Percentiles rank a stretch among this genome's conserved stretches.
These are phyloP conservation scores for Meles meles DNA, from an alignment of 2,113 vertebrate species.

Conservation along the genomic window DNA sequence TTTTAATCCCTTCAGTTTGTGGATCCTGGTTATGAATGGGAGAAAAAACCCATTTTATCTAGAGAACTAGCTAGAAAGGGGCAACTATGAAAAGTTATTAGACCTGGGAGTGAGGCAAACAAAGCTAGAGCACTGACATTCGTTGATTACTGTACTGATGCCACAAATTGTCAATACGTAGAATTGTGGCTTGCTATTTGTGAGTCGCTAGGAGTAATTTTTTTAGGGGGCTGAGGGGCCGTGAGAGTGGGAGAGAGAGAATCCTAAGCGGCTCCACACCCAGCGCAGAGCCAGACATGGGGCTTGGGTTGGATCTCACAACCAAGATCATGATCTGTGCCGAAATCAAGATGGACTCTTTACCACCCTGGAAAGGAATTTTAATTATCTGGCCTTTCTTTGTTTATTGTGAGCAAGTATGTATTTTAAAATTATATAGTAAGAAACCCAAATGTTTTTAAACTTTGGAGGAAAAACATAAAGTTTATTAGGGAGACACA, in stretches of 20 bases:
- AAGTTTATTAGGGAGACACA: not conserved
- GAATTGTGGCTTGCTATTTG: not conserved
- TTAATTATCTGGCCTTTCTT: not conserved
- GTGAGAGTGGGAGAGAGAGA: not conserved
- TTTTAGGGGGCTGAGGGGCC: not conserved
- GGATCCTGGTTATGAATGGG: not conserved
- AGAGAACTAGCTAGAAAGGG: not conserved
- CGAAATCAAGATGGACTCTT: not conserved
- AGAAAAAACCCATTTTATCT: not conserved
- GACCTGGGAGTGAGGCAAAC: not conserved
- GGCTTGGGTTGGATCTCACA: not conserved
- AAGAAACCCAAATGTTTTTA: not conserved
- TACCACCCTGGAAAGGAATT: not conserved
- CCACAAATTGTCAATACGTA: not conserved
- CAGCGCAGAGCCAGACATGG: not conserved
- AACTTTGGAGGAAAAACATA: not conserved
- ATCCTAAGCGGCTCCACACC: not conserved
- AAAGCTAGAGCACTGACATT: not conserved
- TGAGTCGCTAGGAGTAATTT: not conserved
- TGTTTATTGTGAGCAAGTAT: not conserved
- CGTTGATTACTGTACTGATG: not conserved
- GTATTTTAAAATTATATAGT: slow-evolving; percentile 3
- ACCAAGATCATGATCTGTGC: not conserved
- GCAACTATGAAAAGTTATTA: not conserved
- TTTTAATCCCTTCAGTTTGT: not conserved